phyloP scores from a whole-genome alignment of 1,140 invertebrate genomes.

The Triops cancriformis region DNA sequence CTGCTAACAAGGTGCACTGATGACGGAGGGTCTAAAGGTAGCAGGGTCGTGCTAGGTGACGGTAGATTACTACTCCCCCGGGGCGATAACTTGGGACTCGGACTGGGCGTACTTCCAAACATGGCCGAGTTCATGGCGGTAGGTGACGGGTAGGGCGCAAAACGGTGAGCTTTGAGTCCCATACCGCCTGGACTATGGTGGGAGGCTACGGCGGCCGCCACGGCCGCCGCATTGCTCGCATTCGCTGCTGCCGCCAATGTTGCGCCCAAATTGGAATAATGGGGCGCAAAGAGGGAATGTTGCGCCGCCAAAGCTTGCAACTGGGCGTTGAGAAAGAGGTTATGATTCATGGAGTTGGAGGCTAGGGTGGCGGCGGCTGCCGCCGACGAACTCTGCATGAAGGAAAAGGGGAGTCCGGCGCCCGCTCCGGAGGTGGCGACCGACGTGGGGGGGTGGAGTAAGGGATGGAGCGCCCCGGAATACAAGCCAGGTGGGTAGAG shows the following conservation, averaged over 20 bases:
- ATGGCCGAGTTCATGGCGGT: constrained; percentile 29
- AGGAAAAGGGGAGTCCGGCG: constrained; percentile 39
- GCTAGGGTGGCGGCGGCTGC: constrained; percentile 36
- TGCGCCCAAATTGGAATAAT: constrained; percentile 40
- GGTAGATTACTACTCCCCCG: constrained; percentile 18
- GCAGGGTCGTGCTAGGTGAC: constrained; percentile 21
- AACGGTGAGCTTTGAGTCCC: constrained; percentile 19
- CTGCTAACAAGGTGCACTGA: constrained; percentile 25
- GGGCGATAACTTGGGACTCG: constrained; percentile 21
- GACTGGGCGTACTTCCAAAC: constrained; percentile 43
- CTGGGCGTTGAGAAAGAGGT: constrained; percentile 72
- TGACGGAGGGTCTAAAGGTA: constrained; percentile 37
- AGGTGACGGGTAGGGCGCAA: background rate
- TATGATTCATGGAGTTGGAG: constrained; percentile 53
- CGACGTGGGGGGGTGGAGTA: constrained; percentile 51
- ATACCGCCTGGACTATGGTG: background rate
- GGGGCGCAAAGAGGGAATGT: constrained; percentile 62
- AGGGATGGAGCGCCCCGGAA: constrained; percentile 47
- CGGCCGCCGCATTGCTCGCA: constrained; percentile 33
- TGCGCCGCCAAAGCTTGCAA: constrained; percentile 62
- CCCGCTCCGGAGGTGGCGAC: constrained; percentile 37
- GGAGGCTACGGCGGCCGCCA: constrained; percentile 29
- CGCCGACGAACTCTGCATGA: constrained; percentile 37
- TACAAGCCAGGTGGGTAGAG: constrained; percentile 76
- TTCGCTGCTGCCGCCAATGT: constrained; percentile 38